Conservation (phyloP, 2,113 vertebrate species). For the Gymnorhina tibicen region DNA sequence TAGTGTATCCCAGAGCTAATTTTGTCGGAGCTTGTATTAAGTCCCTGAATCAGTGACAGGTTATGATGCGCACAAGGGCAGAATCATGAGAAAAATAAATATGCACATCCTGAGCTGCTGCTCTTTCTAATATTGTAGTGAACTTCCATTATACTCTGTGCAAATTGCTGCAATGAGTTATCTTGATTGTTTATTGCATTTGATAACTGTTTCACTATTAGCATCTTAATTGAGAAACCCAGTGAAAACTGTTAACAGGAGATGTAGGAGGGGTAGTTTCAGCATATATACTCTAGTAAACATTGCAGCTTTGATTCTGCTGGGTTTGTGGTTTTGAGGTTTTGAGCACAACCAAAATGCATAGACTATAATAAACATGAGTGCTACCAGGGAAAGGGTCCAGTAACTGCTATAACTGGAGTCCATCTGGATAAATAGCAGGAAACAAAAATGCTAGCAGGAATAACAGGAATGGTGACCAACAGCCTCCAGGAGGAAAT, state of each 20-base stretch:
- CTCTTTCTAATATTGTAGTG: background rate
- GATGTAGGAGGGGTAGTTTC: background rate
- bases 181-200: background rate
- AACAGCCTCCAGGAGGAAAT: background rate
- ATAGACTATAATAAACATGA: background rate
- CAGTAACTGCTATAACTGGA: background rate
- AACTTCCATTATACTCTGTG: background rate
- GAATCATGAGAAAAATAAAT: background rate
- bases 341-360: background rate
- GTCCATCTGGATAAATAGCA: background rate
- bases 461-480: background rate
- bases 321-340: background rate
- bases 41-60: fast-evolving
- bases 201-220: background rate
- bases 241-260: background rate
- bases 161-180: background rate
- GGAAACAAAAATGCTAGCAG: background rate
- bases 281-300: background rate
- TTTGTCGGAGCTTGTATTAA: background rate
- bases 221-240: background rate
- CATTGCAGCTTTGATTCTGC: background rate
- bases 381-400: background rate
- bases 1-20: background rate
- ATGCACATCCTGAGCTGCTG: background rate
- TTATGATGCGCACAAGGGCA: background rate